These are phyloP conservation scores for Nemapogon koenigi DNA, from an alignment of 2,888 invertebrate species.

Conservation along the genomic window DNA sequence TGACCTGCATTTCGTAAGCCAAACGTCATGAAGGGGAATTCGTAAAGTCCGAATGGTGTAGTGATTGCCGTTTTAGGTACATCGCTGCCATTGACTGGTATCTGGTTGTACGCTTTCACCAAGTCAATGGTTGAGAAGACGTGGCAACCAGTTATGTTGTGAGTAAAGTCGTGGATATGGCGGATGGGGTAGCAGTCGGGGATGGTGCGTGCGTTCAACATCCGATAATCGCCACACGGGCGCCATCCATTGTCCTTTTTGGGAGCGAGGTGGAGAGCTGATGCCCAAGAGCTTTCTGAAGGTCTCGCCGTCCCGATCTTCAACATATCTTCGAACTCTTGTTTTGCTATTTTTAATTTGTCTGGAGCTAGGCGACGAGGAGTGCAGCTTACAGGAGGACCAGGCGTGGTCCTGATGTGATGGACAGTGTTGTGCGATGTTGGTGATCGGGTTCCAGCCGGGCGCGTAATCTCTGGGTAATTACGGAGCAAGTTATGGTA, in stretches of 20 bases:
- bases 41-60: constrained; percentile 21
- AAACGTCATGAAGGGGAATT: constrained; percentile 24
- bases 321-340: constrained; percentile 24
- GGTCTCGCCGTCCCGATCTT: constrained; percentile 17
- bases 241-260: constrained; percentile 25
- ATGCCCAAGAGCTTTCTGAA: constrained; percentile 23
- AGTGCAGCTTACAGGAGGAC: constrained; percentile 19
- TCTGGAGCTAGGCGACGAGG: constrained; percentile 25
- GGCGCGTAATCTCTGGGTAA: too few relatives aligned
- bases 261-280: constrained; percentile 26
- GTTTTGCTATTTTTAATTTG: constrained; percentile 20
- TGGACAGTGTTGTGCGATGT: too few relatives aligned
- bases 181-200: constrained; percentile 24
- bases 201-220: constrained; percentile 21
- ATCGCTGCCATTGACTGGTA: constrained; percentile 25
- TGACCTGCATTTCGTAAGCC: constrained; percentile 32
- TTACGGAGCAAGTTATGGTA: too few relatives aligned
- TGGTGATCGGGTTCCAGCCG: too few relatives aligned
- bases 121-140: constrained; percentile 27
- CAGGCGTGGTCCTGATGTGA: too few relatives aligned
- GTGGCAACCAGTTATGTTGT: constrained; percentile 19
- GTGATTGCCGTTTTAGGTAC: constrained; percentile 24
- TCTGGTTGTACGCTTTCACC: constrained; percentile 27
- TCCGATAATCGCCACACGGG: constrained; percentile 35
- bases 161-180: constrained; percentile 27